phyloP scores from a whole-genome alignment of 2,113 vertebrate species.

The Halichoerus grypus region DNA sequence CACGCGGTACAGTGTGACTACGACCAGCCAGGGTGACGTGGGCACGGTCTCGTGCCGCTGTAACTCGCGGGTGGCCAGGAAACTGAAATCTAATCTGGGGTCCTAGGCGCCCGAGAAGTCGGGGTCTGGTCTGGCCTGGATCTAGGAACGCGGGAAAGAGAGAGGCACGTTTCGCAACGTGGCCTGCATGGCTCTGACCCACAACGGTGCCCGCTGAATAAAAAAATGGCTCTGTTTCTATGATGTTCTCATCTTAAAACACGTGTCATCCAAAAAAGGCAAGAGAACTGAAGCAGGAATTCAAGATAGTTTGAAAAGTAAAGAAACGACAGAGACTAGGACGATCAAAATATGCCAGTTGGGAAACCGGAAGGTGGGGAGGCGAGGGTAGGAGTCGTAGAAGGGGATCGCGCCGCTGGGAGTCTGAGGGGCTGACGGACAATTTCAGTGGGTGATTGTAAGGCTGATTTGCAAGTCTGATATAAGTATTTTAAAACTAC shows the following conservation, averaged over 20 bases:
- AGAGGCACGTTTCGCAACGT: fast-evolving
- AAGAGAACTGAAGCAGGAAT: conserved; percentile 7
- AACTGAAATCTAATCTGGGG: fast-evolving
- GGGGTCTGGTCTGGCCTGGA: not conserved
- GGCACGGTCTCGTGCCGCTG: fast-evolving
- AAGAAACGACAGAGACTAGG: conserved; percentile 30
- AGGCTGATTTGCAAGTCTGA: conserved; percentile 73
- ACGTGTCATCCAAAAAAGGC: conserved; percentile 6
- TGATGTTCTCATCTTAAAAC: not conserved
- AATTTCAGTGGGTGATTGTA: conserved; percentile 24
- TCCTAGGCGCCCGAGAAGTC: too few relatives aligned
- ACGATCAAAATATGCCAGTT: conserved; percentile 40
- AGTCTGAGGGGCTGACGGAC: not conserved
- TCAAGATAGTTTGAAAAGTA: conserved; percentile 44
- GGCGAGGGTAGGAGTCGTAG: not conserved
- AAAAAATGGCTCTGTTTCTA: not conserved
- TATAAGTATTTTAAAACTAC: conserved; percentile 33
- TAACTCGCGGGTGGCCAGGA: fast-evolving
- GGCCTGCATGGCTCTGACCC: not conserved
- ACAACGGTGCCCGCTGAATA: fast-evolving
- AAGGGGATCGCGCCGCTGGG: not conserved
- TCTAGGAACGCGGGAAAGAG: fast-evolving
- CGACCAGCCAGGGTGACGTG: fast-evolving
- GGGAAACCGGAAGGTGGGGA: not conserved
- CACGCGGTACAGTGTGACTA: fast-evolving